These are phyloP conservation scores for Xiphorhynchus erythropygius DNA, from an alignment of 2,797 vertebrate species.

Conservation along the genomic window DNA sequence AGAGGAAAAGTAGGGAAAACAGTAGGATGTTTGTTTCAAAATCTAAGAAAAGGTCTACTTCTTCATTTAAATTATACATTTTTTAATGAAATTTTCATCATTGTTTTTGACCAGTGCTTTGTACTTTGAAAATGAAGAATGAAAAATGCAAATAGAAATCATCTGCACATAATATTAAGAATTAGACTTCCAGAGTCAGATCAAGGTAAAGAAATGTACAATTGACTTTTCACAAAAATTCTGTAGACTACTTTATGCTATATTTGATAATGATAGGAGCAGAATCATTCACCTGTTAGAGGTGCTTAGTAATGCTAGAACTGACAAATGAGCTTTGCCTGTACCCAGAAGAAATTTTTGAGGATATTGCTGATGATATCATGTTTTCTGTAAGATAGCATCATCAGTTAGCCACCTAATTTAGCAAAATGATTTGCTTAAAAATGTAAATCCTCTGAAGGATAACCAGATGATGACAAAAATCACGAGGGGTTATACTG, in stretches of 20 bases:
- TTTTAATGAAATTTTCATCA: not conserved
- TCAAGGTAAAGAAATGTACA: not conserved
- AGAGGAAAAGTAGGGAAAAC: not conserved
- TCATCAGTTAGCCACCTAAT: conserved; percentile 71
- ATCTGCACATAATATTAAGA: not conserved
- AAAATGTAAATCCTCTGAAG: conserved; percentile 85
- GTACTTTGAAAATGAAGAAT: not conserved
- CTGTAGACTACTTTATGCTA: not conserved
- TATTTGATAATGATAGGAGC: not conserved
- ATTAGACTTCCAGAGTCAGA: not conserved
- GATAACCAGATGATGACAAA: conserved; percentile 80
- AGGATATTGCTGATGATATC: conserved; percentile 33
- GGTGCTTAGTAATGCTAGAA: not conserved
- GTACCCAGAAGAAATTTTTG: conserved; percentile 5
- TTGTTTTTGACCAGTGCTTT: not conserved
- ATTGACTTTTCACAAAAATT: not conserved
- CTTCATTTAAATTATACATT: not conserved
- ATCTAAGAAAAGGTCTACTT: not conserved
- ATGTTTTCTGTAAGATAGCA: conserved; percentile 10
- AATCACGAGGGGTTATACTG: conserved; percentile 67
- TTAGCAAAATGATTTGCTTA: conserved; percentile 83
- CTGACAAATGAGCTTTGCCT: not conserved
- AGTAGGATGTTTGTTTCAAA: not conserved
- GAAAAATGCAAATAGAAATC: not conserved
- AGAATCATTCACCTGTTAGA: not conserved